A percentile compares a stretch with the other conserved stretches of the same genome.
phyloP scores from a whole-genome alignment of 2,888 invertebrate species.

The Piscicola geometra region DNA sequence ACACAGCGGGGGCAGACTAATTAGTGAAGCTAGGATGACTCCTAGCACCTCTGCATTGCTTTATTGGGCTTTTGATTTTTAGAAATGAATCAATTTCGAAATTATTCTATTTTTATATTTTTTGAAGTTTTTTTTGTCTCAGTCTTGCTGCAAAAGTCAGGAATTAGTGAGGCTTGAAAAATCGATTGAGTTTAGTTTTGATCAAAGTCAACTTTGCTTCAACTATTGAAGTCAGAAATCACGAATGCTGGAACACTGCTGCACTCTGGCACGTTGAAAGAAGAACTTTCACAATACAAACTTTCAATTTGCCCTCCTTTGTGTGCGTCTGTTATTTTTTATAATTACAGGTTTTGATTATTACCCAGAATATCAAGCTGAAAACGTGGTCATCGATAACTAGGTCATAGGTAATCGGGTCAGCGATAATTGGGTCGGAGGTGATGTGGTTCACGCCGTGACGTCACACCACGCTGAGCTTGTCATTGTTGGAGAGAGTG shows the following conservation, averaged over 20 bases:
- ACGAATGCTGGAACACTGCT: background rate
- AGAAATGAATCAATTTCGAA: too few species aligned
- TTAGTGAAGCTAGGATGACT: too few species aligned
- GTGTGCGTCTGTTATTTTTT: background rate
- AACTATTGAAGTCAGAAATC: too few species aligned
- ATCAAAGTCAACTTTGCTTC: too few species aligned
- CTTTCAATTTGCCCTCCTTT: background rate
- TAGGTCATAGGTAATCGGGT: constrained; percentile 3
- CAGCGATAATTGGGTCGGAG: constrained; percentile 4
- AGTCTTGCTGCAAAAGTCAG: too few species aligned
- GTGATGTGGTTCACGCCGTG: constrained; percentile 11
- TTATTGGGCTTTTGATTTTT: too few species aligned
- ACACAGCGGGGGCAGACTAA: too few species aligned
- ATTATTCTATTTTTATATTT: too few species aligned
- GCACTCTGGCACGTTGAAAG: too few species aligned
- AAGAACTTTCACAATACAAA: background rate
- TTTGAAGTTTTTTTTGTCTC: too few species aligned
- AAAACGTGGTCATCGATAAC: background rate
- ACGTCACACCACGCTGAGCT: background rate
- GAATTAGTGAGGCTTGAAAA: background rate
- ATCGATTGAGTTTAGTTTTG: too few species aligned
- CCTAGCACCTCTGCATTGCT: too few species aligned
- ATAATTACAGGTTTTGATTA: background rate
- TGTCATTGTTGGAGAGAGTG: constrained; percentile 8
- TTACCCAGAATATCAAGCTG: background rate